These are phyloP conservation scores for Colius striatus DNA, from an alignment of 2,113 vertebrate species.

Conservation along the genomic window DNA sequence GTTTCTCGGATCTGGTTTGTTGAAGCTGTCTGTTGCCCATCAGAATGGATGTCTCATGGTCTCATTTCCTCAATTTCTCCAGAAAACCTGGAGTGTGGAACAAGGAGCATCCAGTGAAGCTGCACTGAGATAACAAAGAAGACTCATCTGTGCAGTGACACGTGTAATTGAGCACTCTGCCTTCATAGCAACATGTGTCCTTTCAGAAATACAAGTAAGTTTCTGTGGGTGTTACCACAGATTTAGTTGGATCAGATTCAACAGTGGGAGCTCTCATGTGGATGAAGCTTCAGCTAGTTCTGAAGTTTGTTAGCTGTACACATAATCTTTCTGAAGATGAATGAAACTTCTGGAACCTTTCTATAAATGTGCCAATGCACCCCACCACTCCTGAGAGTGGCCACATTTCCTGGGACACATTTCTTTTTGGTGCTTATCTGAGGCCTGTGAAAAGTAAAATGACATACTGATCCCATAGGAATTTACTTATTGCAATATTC, in stretches of 20 bases:
- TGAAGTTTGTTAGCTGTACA: background rate
- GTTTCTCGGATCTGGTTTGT: background rate
- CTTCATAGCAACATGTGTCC: accelerated
- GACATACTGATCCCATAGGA: background rate
- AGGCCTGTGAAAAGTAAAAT: background rate
- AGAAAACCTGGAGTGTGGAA: too few species aligned
- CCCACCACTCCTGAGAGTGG: accelerated
- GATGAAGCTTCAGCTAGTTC: background rate
- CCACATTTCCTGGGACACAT: background rate
- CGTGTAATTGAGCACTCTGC: accelerated
- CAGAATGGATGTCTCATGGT: too few species aligned
- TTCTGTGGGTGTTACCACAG: background rate
- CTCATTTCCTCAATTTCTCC: background rate
- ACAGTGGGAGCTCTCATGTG: background rate
- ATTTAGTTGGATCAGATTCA: background rate
- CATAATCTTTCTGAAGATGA: background rate
- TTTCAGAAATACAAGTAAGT: background rate
- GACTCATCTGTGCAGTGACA: accelerated
- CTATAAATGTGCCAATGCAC: background rate
- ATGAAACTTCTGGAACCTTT: background rate
- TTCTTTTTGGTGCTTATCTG: background rate
- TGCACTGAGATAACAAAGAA: background rate
- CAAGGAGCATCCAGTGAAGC: background rate
- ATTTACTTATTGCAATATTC: background rate
- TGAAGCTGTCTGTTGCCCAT: background rate